A percentile compares a stretch with the other conserved stretches of the same genome.
Conservation (phyloP, 2,888 invertebrate genomes). For the Eledone cirrhosa region DNA sequence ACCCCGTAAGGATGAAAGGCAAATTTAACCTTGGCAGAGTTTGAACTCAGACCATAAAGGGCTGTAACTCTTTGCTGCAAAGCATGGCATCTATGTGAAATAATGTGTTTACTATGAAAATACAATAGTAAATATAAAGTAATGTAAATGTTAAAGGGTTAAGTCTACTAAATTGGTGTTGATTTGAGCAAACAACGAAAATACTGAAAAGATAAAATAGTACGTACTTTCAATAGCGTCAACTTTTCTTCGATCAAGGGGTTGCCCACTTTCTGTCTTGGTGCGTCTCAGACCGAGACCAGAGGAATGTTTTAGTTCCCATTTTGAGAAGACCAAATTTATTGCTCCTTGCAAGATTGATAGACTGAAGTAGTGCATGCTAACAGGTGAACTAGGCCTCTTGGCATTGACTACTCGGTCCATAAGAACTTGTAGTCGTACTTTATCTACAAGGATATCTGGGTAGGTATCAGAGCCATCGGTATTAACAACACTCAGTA, state of each 20-base stretch:
- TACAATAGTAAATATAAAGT: too few relatives aligned
- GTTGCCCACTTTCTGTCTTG: neutral
- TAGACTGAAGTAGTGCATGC: slow-evolving; percentile 8
- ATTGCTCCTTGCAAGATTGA: slow-evolving; percentile 10
- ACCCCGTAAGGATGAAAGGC: too few relatives aligned
- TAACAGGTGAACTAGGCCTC: neutral
- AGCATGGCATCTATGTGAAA: too few relatives aligned
- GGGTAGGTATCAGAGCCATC: neutral
- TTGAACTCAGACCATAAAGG: too few relatives aligned
- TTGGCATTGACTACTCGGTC: neutral
- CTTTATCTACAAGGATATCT: slow-evolving; percentile 3
- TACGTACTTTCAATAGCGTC: slow-evolving; percentile 10
- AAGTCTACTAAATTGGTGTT: too few relatives aligned
- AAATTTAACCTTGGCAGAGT: too few relatives aligned
- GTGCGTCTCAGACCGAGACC: neutral
- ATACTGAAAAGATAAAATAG: too few relatives aligned
- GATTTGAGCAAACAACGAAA: neutral
- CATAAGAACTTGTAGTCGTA: neutral
- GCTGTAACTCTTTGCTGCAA: too few relatives aligned
- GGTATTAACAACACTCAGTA: neutral
- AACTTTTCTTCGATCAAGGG: slow-evolving; percentile 16
- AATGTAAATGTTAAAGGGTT: too few relatives aligned
- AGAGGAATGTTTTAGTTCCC: slow-evolving; percentile 3
- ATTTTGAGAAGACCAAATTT: slow-evolving; percentile 8
- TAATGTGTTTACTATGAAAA: too few relatives aligned